Base-by-base conservation (phyloP, 92 coral and sea anemone species). In the Pocillopora meandrina region DNA sequence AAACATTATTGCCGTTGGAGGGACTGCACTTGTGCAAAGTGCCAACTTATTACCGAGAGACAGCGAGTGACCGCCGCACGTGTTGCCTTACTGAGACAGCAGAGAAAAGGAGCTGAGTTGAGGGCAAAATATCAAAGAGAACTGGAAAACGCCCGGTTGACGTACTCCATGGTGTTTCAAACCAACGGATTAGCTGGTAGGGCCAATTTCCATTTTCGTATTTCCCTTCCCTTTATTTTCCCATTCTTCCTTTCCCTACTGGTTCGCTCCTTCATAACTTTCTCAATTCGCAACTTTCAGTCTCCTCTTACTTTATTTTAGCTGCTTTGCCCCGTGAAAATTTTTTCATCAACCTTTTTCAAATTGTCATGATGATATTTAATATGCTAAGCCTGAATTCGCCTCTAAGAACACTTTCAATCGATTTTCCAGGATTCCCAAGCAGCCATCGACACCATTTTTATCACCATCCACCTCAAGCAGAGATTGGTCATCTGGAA, bases 1-100 rank as follows among this genome's bases (percentile, higher is more conserved):
- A 97, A 97, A 69, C 99, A 97, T 82, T 93, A 92, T 77, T 97
- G 99, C 77, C 92, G 94, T 60, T 97, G 98, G 98, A 93, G 99
- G 23, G 99, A 97, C 79, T 97, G 99, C 61, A 95, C 97, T 11
- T 97, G 99, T 72, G 79, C 99, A 31, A 97, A 97, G 71, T 97
- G 99, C 59, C 96, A 89, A 78, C 89, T 97, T 83, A 97, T 97
- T 65, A 92, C 97, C 12, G 98, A 97, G 80, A 83, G 99, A 23
- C 99, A 97, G 82, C 89, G 99, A 18, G 92, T 97, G 56, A 97
- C 99, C 5, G 99, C 99, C 21, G 98, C 99, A 16, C 93, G 99
- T 11, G 99, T 96, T 14, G 99, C 99, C 47, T 90, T 96, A 49
- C 93, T 96, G 23, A 82, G 99, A 61, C 99, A 96, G 67, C 99